Evolutionary conservation across 2,888 invertebrate species (phyloP), one percentile per base, ranked within the genome.

Genomic region (Andrena flavipes): DNA sequence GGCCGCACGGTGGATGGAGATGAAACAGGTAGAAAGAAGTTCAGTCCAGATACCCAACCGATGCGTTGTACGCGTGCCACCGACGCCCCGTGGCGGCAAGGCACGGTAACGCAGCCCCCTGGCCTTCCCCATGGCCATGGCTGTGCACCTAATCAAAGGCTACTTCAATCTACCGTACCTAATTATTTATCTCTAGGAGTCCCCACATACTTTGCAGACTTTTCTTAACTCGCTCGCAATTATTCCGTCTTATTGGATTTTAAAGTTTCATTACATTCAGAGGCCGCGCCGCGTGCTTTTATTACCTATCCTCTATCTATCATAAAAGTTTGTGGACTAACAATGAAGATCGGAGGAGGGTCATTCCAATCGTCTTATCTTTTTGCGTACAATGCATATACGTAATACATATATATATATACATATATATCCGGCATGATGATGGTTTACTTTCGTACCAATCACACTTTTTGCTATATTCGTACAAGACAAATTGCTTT

Each of bases 1-100:
- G 95, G 98, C 98, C 93, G 96, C 96, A 94, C 96, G 96, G 94
- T 98, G 98, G 98, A 98, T 98, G 97, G 98, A 98, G 94, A 95
- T 96, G 95, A 97, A 97, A 96, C 97, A 98, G 96, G 97, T 97
- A 96, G 94, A 93, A 94, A 91, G 90, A 93, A 92, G 93, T 93
- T 93, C 91, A 92, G 90, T 92, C 92, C 92, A 92, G 91, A 91
- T 91, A 91, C 92, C 92, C 92, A 90, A 91, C 92, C 91, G 92
- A 93, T 92, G 92, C 92, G 92, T 93, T 92, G 91, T 91, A 90
- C 89, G 91, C 91, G 93, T 92, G 92, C 92, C 92, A 92, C 89
- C 92, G 91, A 92, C 92, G 93, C 93, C 93, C 92, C 93, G 94
- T 93, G 93, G 94, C 93, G 93, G 90, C 92, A 91, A 90, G 93